A percentile compares a stretch with the other conserved stretches of the same genome.
Conservation (phyloP, 2,888 invertebrate species). For the Leptinotarsa haldemani region DNA sequence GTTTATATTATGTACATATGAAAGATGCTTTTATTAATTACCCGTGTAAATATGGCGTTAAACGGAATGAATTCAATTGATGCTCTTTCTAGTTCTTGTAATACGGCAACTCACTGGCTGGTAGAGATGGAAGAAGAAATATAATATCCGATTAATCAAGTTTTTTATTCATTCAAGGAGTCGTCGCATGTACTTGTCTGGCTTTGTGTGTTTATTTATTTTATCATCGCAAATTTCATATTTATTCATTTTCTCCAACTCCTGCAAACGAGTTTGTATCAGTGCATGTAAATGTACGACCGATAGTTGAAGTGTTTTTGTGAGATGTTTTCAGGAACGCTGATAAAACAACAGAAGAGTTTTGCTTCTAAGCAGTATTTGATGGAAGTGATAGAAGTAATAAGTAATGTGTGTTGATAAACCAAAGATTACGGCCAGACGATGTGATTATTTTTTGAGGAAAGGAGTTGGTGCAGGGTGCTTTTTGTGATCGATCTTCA, state of each 20-base stretch:
- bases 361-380: no score
- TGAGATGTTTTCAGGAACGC: background rate
- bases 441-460: no score
- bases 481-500: no score
- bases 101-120: slow-evolving; percentile 36
- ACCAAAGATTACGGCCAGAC: no score
- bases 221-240: slow-evolving; percentile 47
- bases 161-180: slow-evolving; percentile 51
- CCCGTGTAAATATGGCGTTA: slow-evolving; percentile 16
- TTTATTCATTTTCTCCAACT: slow-evolving; percentile 36
- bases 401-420: no score
- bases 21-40: slow-evolving; percentile 6
- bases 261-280: slow-evolving; percentile 22
- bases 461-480: no score
- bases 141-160: slow-evolving; percentile 53
- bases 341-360: background rate
- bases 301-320: no score
- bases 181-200: slow-evolving; percentile 53
- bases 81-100: slow-evolving; percentile 12
- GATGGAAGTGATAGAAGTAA: no score
- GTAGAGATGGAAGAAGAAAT: slow-evolving; percentile 49
- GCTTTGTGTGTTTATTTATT: slow-evolving; percentile 50
- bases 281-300: background rate
- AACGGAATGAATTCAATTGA: slow-evolving; percentile 10
- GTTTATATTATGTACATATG: background rate